These are phyloP conservation scores for Anthoscopus minutus DNA, from an alignment of 2,113 vertebrate genomes.

Conservation along the genomic window DNA sequence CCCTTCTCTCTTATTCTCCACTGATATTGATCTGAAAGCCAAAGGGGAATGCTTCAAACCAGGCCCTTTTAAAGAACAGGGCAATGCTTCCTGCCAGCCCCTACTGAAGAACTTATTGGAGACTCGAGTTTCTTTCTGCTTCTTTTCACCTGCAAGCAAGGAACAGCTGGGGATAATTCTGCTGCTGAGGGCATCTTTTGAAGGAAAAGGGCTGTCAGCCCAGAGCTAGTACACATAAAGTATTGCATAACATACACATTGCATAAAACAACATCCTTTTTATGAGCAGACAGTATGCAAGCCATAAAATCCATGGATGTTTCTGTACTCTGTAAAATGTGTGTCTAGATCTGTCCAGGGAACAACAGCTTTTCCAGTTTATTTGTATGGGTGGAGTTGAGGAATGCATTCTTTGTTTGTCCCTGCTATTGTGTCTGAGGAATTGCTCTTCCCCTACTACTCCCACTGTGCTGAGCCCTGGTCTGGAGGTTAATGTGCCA, in stretches of 20 bases:
- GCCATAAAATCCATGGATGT: neutral
- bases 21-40: neutral
- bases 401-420: neutral
- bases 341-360: neutral
- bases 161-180: neutral
- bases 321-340: neutral
- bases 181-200: neutral
- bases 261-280: neutral
- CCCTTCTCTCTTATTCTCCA: neutral
- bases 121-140: neutral
- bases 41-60: neutral
- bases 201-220: neutral
- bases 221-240: neutral
- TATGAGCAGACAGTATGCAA: neutral
- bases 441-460: neutral
- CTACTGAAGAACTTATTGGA: neutral
- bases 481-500: neutral
- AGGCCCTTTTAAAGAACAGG: neutral
- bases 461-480: neutral
- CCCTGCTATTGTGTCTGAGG: neutral
- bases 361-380: neutral
- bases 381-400: neutral
- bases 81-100: neutral
- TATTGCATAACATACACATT: neutral
- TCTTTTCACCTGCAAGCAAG: neutral